Percentiles rank a stretch among this genome's conserved stretches.
These are phyloP conservation scores for Sandelia bainsii DNA, from an alignment of 2,797 vertebrate genomes.

Conservation along the genomic window DNA sequence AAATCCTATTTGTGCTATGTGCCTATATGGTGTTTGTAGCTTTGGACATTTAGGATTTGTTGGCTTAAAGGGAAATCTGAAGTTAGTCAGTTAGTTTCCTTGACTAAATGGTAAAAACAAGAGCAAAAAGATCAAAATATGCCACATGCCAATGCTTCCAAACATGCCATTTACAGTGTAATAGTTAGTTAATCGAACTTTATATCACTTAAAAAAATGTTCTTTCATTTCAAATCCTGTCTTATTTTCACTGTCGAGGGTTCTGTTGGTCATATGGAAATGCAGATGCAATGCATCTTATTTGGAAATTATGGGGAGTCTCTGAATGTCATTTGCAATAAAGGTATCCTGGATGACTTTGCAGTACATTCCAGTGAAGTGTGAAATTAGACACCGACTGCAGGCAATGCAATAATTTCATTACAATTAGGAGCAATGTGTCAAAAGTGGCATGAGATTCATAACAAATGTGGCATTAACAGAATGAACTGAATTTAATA, in stretches of 20 bases:
- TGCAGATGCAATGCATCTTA: not conserved
- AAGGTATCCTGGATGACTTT: not conserved
- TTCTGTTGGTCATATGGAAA: not conserved
- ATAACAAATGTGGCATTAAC: conserved; percentile 19
- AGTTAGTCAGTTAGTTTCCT: not conserved
- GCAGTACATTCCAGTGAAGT: conserved; percentile 22
- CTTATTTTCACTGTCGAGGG: not conserved
- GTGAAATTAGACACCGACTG: conserved; percentile 40
- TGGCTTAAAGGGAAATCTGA: not conserved
- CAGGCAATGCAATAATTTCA: not conserved
- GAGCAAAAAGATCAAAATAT: not conserved
- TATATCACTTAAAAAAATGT: too few relatives aligned
- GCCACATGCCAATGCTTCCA: not conserved
- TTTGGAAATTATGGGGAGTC: not conserved
- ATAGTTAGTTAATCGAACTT: too few relatives aligned
- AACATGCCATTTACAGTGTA: not conserved
- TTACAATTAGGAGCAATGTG: conserved; percentile 34
- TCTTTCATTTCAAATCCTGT: not conserved
- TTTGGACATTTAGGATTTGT: not conserved
- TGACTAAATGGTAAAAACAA: not conserved
- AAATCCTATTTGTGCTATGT: not conserved
- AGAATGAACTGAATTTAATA: not conserved
- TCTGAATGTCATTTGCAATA: not conserved
- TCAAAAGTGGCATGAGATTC: conserved; percentile 21
- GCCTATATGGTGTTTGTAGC: not conserved